Evolutionary conservation across 2,888 invertebrate genomes (phyloP).

Genomic region (Aphidoletes aphidimyza): DNA sequence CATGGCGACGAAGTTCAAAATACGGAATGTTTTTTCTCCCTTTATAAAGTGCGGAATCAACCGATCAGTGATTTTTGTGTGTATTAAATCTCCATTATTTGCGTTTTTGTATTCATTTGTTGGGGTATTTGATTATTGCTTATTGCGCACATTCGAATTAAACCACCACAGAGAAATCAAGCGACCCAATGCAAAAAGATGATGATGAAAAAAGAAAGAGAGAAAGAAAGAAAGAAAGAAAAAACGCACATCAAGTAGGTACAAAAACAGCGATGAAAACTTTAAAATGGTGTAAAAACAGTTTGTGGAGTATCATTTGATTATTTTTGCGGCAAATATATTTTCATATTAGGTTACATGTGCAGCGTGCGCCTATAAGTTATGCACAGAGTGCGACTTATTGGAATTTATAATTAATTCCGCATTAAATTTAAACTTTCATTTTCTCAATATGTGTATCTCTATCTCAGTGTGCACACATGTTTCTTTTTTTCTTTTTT

Average conservation of each 20-base stretch:
- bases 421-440: slow-evolving; percentile 53
- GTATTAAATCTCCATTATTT: too few species aligned
- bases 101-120: neutral
- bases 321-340: neutral
- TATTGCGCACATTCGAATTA: too few species aligned
- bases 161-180: neutral
- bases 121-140: neutral
- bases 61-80: too few species aligned
- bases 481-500: neutral
- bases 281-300: neutral
- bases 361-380: slow-evolving; percentile 11
- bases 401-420: slow-evolving; percentile 52
- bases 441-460: slow-evolving; percentile 52
- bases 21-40: too few species aligned
- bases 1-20: too few species aligned
- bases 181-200: neutral
- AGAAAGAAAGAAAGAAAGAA: neutral
- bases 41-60: too few species aligned
- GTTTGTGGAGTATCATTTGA: slow-evolving; percentile 36
- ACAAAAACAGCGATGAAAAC: neutral
- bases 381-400: slow-evolving; percentile 26
- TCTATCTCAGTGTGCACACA: neutral
- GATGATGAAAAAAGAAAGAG: neutral
- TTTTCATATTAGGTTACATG: neutral
- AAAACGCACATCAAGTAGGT: neutral